These are phyloP conservation scores for Eurois occulta DNA, from an alignment of 2,888 invertebrate species.

Conservation along the genomic window DNA sequence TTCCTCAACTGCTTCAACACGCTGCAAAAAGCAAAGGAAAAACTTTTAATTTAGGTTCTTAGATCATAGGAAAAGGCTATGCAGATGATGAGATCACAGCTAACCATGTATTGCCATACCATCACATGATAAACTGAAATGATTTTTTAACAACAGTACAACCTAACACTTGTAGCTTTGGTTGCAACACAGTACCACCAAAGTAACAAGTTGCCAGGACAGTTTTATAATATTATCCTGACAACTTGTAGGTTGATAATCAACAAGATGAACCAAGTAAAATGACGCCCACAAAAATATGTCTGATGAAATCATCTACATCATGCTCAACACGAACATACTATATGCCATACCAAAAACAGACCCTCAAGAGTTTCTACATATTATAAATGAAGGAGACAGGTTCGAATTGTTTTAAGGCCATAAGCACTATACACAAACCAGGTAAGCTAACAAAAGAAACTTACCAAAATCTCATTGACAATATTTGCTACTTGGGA, in stretches of 20 bases:
- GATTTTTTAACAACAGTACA: neutral
- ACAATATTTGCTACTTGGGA: constrained; percentile 92
- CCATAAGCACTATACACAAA: neutral
- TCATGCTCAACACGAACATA: neutral
- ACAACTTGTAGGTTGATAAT: neutral
- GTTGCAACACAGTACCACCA: neutral
- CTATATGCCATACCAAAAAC: neutral
- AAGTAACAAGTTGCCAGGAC: neutral
- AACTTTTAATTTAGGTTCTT: too few relatives aligned
- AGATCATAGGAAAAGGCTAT: neutral
- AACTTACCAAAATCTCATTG: constrained; percentile 92
- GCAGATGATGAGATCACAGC: neutral
- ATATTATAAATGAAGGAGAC: neutral
- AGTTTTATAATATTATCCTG: neutral
- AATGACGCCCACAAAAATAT: neutral
- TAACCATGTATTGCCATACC: neutral
- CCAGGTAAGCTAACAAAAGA: neutral
- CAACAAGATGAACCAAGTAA: neutral
- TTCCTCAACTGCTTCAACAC: constrained; percentile 96
- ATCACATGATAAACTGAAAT: neutral
- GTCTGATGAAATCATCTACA: neutral
- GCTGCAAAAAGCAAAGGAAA: constrained; percentile 85
- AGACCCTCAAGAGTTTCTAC: neutral
- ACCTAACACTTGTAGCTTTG: neutral
- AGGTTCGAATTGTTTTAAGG: neutral